Base-by-base conservation (phyloP, 2,888 invertebrate species). In the Dasysyrphus albostriatus region DNA sequence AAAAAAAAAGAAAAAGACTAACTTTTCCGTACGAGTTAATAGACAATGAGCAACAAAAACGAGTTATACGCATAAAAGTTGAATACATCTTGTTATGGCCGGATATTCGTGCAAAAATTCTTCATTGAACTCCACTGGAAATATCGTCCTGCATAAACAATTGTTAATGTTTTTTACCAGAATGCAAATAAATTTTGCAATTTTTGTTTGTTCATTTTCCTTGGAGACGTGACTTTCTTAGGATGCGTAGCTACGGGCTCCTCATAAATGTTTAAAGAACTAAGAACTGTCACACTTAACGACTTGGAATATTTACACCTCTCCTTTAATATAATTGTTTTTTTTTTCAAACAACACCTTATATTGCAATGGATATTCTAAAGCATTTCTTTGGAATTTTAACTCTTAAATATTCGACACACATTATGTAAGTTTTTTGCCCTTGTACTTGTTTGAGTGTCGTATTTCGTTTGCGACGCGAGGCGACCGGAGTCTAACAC, bases 11-110 rank as follows among this genome's bases (percentile, higher is more conserved):
- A 84, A 67, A 80, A 80, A 80, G 84, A 85, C 81, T 69, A 85
- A 85, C 72, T 85, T 85, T 81, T 77, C 32, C 16, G 80, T 81
- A 85, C 81, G 84, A 81, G 81, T 81, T 85, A 81, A 77, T 81
- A 81, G 84, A 85, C 84, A 85, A 85, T 77, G 61, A 76, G 76
- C 51, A 84, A 67, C 75, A 44, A 72, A 80, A 67, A 75, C 42
- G 49, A 56, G 63, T 32, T 58, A 34, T 69, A 85, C 84, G 84
- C 84, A 85, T 85, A 81, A 85, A 85, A 85, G 61, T 81, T 81
- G 84, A 81, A 81, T 84, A 81, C 72, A 77, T 69, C 81, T 81
- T 81, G 72, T 84, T 84, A 85, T 56, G 77, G 84, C 51, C 72
- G 56, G 56, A 77, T 73, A 69, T 77, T 81, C 84, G 67, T 85